These are phyloP conservation scores for Montipora foliosa DNA, from an alignment of 64 coral and sea anemone genomes.

Conservation along the genomic window DNA sequence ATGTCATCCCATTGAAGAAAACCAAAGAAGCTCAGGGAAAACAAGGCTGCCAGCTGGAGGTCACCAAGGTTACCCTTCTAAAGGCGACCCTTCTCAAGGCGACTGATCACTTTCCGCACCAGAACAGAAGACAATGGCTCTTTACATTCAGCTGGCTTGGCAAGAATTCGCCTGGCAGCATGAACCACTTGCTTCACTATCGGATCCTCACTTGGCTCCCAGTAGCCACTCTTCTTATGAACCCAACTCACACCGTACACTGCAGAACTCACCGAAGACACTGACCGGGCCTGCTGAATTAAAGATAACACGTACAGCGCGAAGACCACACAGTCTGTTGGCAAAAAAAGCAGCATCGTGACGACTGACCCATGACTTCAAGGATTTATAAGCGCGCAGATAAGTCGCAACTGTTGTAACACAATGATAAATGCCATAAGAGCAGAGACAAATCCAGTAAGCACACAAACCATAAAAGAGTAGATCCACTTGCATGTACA, in stretches of 20 bases:
- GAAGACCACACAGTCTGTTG: constrained; percentile 31
- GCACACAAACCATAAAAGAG: background rate
- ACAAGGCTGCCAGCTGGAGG: constrained; percentile 31
- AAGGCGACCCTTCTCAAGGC: constrained; percentile 14
- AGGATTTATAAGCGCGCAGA: constrained; percentile 5
- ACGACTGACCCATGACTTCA: constrained; percentile 22
- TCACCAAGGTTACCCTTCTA: constrained; percentile 34
- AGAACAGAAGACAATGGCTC: constrained; percentile 20
- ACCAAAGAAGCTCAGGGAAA: constrained; percentile 4
- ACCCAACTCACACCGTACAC: constrained; percentile 57
- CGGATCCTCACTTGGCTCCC: background rate
- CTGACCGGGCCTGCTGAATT: background rate
- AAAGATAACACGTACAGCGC: background rate
- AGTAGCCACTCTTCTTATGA: constrained; percentile 24
- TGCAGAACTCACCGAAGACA: constrained; percentile 38
- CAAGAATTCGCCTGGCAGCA: constrained; percentile 58
- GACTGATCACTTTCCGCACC: constrained; percentile 8
- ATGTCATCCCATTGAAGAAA: constrained; percentile 1
- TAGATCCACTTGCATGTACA: too few relatives aligned
- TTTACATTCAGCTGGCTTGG: constrained; percentile 41
- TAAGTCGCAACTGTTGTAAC: constrained; percentile 12
- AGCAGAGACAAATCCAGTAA: background rate
- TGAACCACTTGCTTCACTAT: constrained; percentile 17
- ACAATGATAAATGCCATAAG: background rate
- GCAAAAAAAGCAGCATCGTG: constrained; percentile 22